A percentile compares a stretch with the other conserved stretches of the same genome.
phyloP scores from a whole-genome alignment of 2,797 vertebrate genomes.

The Halcyon chelicuti region DNA sequence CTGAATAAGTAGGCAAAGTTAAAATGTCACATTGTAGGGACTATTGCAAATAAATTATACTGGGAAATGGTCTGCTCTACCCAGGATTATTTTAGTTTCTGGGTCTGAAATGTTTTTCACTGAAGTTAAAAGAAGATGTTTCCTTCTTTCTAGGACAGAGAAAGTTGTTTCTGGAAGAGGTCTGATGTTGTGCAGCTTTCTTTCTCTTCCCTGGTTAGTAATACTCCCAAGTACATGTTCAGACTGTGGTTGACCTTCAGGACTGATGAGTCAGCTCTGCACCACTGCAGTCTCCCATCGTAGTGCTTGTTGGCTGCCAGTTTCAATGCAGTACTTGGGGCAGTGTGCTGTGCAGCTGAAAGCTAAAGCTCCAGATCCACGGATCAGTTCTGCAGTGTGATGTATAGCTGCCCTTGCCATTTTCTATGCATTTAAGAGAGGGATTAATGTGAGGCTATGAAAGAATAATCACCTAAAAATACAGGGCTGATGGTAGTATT shows the following conservation, averaged over 20 bases:
- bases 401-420: background rate
- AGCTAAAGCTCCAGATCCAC: background rate
- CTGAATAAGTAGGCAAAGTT: background rate
- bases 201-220: background rate
- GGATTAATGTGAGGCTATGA: background rate
- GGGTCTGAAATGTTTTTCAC: background rate
- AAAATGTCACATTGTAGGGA: background rate
- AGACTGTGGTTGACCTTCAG: background rate
- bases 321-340: background rate
- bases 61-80: background rate
- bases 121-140: background rate
- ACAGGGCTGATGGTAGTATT: rapidly evolving
- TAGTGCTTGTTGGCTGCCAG: background rate
- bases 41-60: background rate
- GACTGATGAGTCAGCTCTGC: slow-evolving; percentile 52
- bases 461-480: background rate
- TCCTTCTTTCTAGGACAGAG: background rate
- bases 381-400: background rate
- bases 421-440: background rate
- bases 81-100: background rate
- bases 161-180: background rate
- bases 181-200: rapidly evolving
- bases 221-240: background rate
- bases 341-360: background rate
- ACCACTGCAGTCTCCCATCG: background rate